Base-by-base conservation (phyloP, 2,888 invertebrate genomes). In the Celastrina argiolus region DNA sequence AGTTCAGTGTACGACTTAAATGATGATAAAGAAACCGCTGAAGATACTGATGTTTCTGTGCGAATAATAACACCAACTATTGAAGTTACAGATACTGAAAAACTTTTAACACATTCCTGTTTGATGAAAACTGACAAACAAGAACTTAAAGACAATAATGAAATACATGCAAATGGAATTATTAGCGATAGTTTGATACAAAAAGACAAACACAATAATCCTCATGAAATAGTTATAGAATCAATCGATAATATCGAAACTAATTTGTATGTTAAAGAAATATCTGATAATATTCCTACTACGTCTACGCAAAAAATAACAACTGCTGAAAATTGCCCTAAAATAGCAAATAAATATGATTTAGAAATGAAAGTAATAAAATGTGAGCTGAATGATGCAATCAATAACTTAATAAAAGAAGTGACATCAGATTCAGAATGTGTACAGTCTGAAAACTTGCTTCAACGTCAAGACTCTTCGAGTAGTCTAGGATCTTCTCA, bases 401-500 rank as follows among this genome's bases (percentile, higher is more conserved):
- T 91, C 42, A 89, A 88, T 74, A 88, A 88, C 75, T 81, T 91
- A 66, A 87, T 91, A 56, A 87, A 87, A 72, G 89, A 89, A 81
- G 87, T 89, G 39, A 74, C 76, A 18, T 85, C 84, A 36, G 88
- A 88, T 76, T 81, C 86, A 16, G 85, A 89, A 75, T 76, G 69
- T 66, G 56, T 70, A 4, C 78, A 77, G 70, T 63, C 71, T n/a
- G 84, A 80, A 74, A 84, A 83, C 7, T 72, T 68, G 31, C 82
- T 86, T 70, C 78, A 81, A 61, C 92, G 93, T 65, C 93, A 92
- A 81, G 92, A 93, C 78, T 94, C 93, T 58, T 88, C 92, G 65
- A 92, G 93, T 76, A 93, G 93, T 76, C 90, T 93, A 74, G 92
- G 92, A 78, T 94, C 94, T 67, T 94, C 94, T 69, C 93, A 94